phyloP scores from a whole-genome alignment of 2,888 invertebrate genomes.

The Cylloceria caligata region DNA sequence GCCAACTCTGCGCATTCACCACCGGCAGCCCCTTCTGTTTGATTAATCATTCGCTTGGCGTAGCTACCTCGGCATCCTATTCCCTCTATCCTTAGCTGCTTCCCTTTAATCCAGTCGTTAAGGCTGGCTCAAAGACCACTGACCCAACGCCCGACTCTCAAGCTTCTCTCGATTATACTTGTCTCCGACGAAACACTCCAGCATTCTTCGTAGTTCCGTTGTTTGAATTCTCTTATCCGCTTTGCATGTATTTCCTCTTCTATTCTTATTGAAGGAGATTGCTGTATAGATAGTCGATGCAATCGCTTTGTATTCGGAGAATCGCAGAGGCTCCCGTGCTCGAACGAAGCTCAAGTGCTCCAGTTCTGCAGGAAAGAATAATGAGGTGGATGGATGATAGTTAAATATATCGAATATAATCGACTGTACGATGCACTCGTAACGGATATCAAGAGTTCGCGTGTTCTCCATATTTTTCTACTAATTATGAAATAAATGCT shows the following conservation, averaged over 20 bases:
- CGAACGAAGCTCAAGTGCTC: slow-evolving; percentile 21
- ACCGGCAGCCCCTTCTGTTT: slow-evolving; percentile 71
- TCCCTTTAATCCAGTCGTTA: slow-evolving; percentile 76
- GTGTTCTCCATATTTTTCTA: neutral
- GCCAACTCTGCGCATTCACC: slow-evolving; percentile 48
- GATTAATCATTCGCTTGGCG: slow-evolving; percentile 79
- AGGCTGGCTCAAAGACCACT: slow-evolving; percentile 61
- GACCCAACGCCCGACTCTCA: slow-evolving; percentile 15
- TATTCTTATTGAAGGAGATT: neutral
- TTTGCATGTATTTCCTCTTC: slow-evolving; percentile 2
- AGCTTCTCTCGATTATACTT: slow-evolving; percentile 29
- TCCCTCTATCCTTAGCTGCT: slow-evolving; percentile 15
- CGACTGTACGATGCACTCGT: neutral
- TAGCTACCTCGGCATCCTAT: slow-evolving; percentile 21
- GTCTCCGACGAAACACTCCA: slow-evolving; percentile 12
- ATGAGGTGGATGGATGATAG: slow-evolving; percentile 5
- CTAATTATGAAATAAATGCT: slow-evolving; percentile 1
- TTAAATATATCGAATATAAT: slow-evolving; percentile 12
- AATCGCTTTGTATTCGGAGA: slow-evolving; percentile 19
- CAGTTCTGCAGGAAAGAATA: neutral
- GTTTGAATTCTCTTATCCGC: neutral
- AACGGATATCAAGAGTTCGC: neutral
- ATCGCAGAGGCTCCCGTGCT: neutral
- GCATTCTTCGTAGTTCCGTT: slow-evolving; percentile 16
- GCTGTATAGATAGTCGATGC: slow-evolving; percentile 19